A percentile compares a stretch with the other conserved stretches of the same genome.
phyloP scores from a whole-genome alignment of 2,888 invertebrate genomes.

The Dusona sp. region DNA sequence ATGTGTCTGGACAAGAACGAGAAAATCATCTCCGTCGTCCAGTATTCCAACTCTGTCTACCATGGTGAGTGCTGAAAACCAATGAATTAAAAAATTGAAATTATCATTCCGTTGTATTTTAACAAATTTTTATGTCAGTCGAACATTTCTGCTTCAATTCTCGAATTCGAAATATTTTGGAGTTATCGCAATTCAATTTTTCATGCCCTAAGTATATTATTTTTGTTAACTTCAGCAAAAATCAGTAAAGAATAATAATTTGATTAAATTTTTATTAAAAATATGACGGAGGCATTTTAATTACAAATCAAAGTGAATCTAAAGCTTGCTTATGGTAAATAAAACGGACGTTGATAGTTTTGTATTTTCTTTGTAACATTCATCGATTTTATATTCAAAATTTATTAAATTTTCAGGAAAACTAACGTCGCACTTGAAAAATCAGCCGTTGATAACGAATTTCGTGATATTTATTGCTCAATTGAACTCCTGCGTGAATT shows the following conservation, averaged over 20 bases:
- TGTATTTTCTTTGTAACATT: background rate
- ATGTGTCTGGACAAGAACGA: slow-evolving; percentile 75
- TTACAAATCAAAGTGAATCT: background rate
- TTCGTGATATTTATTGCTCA: slow-evolving; percentile 85
- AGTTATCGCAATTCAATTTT: too few relatives aligned
- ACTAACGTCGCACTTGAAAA: slow-evolving; percentile 86
- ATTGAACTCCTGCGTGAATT: slow-evolving; percentile 85
- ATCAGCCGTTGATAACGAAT: slow-evolving; percentile 85
- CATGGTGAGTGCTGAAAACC: slow-evolving; percentile 74
- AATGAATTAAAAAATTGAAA: background rate
- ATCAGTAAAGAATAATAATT: too few relatives aligned
- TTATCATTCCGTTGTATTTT: background rate
- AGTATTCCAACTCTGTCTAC: slow-evolving; percentile 86
- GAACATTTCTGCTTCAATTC: too few relatives aligned
- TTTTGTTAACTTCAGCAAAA: too few relatives aligned
- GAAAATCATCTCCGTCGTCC: slow-evolving; percentile 84
- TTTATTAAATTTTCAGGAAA: slow-evolving; percentile 79
- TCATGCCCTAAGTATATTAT: too few relatives aligned
- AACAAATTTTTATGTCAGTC: background rate
- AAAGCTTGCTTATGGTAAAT: background rate
- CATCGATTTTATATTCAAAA: too few relatives aligned
- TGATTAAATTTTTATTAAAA: background rate
- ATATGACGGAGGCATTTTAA: too few relatives aligned
- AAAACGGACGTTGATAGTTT: too few relatives aligned
- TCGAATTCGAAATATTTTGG: too few relatives aligned